These are phyloP conservation scores for Tolmerus cingulatus DNA, from an alignment of 2,888 invertebrate species.

Conservation along the genomic window DNA sequence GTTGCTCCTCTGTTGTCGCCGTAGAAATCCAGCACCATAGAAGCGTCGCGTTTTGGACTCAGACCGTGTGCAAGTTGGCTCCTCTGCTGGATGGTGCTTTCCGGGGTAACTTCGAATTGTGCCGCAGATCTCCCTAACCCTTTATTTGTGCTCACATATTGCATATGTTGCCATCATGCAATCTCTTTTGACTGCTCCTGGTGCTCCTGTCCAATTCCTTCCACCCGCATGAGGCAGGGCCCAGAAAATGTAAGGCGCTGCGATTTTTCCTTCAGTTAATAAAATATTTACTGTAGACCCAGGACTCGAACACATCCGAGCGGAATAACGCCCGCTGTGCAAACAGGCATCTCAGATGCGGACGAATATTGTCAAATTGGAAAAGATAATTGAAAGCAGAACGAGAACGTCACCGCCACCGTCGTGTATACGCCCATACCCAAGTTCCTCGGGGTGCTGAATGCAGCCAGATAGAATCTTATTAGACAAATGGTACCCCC, in stretches of 20 bases:
- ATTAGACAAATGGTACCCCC: conserved; percentile 34
- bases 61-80: not conserved
- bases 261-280: conserved; percentile 5
- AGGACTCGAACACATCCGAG: not conserved
- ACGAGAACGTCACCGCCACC: not conserved
- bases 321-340: not conserved
- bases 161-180: conserved; percentile 18
- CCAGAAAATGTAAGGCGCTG: not conserved
- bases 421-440: not conserved
- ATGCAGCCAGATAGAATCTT: not conserved
- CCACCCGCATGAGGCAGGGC: not conserved
- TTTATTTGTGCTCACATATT: conserved; percentile 13
- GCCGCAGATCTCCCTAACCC: not conserved
- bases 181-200: not conserved
- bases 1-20: not conserved
- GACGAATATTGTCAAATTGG: conserved; percentile 34
- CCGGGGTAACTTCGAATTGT: not conserved
- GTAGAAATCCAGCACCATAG: not conserved
- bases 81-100: not conserved
- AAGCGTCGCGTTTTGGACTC: not conserved
- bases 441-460: conserved; percentile 12
- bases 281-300: conserved; percentile 24
- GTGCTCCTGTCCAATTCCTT: not conserved
- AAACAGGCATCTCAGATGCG: not conserved
- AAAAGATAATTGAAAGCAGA: conserved; percentile 20